Conservation (phyloP, 2,888 invertebrate genomes). For the Tortricodes alternella region DNA sequence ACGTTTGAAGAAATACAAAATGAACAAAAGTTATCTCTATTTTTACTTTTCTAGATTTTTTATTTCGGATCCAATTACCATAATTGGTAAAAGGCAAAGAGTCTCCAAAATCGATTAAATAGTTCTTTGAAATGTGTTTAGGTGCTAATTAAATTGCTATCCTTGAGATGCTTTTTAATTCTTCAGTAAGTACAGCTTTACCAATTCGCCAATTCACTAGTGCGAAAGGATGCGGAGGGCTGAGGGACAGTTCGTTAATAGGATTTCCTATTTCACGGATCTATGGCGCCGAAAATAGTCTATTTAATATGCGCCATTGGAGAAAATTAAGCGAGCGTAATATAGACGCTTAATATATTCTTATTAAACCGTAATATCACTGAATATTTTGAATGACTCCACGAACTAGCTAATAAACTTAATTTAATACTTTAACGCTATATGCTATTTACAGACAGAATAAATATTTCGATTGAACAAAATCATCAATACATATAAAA, state of each 20-base stretch:
- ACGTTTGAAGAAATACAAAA: too few species aligned
- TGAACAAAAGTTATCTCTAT: too few species aligned
- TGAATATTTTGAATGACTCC: too few species aligned
- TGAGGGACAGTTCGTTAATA: constrained; percentile 26
- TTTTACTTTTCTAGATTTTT: background rate
- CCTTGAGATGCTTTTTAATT: constrained; percentile 4
- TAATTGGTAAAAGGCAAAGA: background rate
- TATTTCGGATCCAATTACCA: background rate
- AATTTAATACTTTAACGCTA: too few species aligned
- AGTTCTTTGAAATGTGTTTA: background rate
- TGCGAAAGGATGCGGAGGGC: background rate
- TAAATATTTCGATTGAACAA: too few species aligned
- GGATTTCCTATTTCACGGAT: constrained; percentile 15
- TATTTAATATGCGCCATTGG: constrained; percentile 11
- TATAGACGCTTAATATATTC: too few species aligned
- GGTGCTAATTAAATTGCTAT: constrained; percentile 2
- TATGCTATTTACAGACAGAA: too few species aligned
- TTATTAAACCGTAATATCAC: too few species aligned
- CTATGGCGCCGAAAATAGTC: constrained; percentile 14
- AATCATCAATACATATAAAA: too few species aligned
- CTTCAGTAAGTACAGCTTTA: constrained; percentile 5
- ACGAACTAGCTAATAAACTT: too few species aligned
- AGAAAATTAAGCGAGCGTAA: background rate
- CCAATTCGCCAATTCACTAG: background rate
- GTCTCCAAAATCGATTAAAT: background rate